Percentiles rank a stretch among this genome's conserved stretches.
These are phyloP conservation scores for Cenopis cana DNA, from an alignment of 2,888 invertebrate species.

Conservation along the genomic window DNA sequence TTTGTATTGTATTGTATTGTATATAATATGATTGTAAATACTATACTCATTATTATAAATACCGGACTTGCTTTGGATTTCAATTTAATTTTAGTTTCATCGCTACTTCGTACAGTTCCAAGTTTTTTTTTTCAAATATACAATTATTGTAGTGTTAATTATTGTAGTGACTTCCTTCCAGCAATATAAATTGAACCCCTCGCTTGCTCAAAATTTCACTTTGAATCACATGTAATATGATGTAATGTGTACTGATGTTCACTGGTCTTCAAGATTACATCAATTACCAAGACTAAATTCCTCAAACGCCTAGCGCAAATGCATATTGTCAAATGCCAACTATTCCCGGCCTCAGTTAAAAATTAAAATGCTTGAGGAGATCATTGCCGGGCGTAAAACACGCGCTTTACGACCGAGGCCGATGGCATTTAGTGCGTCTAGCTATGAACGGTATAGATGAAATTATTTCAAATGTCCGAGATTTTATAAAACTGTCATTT, in stretches of 20 bases:
- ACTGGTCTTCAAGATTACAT: neutral
- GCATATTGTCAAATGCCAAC: conserved; percentile 42
- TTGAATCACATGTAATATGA: too few relatives aligned
- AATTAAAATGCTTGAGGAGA: conserved; percentile 42
- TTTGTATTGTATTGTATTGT: too few relatives aligned
- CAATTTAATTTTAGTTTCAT: too few relatives aligned
- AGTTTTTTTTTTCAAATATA: too few relatives aligned
- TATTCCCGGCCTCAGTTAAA: conserved; percentile 40
- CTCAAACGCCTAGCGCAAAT: conserved; percentile 4
- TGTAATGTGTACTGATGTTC: neutral
- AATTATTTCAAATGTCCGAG: too few relatives aligned
- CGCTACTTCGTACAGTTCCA: too few relatives aligned
- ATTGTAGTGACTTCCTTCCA: too few relatives aligned
- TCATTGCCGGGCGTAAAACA: conserved; percentile 56
- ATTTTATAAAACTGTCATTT: too few relatives aligned
- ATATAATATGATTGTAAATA: too few relatives aligned
- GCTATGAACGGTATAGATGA: conserved; percentile 52
- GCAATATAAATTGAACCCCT: neutral
- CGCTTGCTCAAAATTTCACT: neutral
- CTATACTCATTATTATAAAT: too few relatives aligned
- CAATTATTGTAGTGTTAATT: too few relatives aligned
- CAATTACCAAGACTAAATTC: neutral
- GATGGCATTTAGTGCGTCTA: conserved; percentile 60
- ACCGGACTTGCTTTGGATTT: too few relatives aligned
- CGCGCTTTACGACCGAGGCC: conserved; percentile 53